Base-by-base conservation (phyloP, 2,888 invertebrate genomes). In the Busseola fusca region DNA sequence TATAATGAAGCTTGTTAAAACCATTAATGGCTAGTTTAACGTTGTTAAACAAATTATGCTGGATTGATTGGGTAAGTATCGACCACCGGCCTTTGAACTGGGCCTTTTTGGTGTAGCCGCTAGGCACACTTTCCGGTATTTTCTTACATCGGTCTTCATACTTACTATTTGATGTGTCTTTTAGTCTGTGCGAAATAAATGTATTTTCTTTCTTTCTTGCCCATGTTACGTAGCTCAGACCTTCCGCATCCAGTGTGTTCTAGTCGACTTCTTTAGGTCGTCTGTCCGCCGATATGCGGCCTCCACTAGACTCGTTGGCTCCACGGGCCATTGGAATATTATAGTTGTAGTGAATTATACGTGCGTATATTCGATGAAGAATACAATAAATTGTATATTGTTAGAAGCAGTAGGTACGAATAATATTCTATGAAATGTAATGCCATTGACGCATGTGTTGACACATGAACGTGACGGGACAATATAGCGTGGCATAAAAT, bases 1-100 rank as follows among this genome's bases (percentile, higher is more conserved):
- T 69, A 71, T 25, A 80, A 64, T 71, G 30, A 50, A 30, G 57
- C 69, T 72, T 66, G 77, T 80, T 71, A 63, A 30, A 64, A 27
- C 30, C 25, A 48, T 64, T 74, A 60, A 67, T 79, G 45, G 50
- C 21, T 70, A 62, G 56, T 65, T 70, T 30, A 48, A 30, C 9
- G 52, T 16, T 63, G 27, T 69, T 69, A 37, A 69, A 48, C 52
- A 54, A 54, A 76, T 76, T 54, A 59, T 21, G 14, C 10, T 37
- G 18, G 37, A 34, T 68, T 75, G 16, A 16, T 66, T 54, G 27
- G 14, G 18, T 12, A 48, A 52, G 50, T 68, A 63, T 52, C 40
- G 48, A 50, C 34, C n/a, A 37, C 34, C 34, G 34, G 34, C 34
- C 34, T 34, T 34, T n/a, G n/a, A n/a, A n/a, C n/a, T n/a, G n/a